Conservation (phyloP, 2,888 invertebrate species). For the Lepidonotus clava region DNA sequence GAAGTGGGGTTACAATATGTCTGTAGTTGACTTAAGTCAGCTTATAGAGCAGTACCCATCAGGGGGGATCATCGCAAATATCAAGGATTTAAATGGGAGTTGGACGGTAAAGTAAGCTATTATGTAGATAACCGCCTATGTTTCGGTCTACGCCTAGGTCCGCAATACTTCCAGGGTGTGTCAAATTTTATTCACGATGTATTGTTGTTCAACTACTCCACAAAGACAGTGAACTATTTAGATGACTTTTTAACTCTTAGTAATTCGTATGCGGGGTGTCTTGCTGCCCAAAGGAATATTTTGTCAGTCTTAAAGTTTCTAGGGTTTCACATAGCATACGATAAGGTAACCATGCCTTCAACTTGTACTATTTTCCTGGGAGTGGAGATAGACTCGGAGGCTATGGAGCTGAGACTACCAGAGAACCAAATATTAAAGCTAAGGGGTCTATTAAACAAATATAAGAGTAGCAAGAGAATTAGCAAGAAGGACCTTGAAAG, state of each 20-base stretch:
- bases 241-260: not conserved
- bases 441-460: not conserved
- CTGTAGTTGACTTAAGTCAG: not conserved
- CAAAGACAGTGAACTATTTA: not conserved
- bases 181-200: not conserved
- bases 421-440: not conserved
- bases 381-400: too few species aligned
- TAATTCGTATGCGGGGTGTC: not conserved
- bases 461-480: not conserved
- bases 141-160: not conserved
- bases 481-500: too few species aligned
- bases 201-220: not conserved
- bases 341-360: not conserved
- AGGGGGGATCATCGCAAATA: not conserved
- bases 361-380: not conserved
- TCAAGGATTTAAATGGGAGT: not conserved
- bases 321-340: not conserved
- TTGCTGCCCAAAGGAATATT: not conserved
- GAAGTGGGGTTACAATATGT: not conserved
- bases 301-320: not conserved
- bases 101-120: not conserved
- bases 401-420: not conserved
- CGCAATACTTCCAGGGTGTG: too few species aligned
- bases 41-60: not conserved
- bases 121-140: not conserved